Conservation (phyloP, 2,888 invertebrate species). For the Synergus japonicus region DNA sequence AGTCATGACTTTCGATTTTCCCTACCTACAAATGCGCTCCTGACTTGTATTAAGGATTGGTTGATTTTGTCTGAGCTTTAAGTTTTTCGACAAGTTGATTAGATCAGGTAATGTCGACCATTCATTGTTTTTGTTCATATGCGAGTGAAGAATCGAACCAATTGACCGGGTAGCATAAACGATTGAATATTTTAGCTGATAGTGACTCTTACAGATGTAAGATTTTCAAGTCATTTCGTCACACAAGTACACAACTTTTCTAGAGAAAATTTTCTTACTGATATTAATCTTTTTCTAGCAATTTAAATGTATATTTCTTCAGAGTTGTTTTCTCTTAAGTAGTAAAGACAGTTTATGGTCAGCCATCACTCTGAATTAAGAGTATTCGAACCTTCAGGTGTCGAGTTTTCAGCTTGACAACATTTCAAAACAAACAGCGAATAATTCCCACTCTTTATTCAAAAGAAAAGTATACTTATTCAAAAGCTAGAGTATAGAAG, state of each 20-base stretch:
- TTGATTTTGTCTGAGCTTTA: constrained; percentile 8
- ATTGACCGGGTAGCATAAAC: background rate
- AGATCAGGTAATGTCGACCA: background rate
- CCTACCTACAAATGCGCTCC: background rate
- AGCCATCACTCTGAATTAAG: background rate
- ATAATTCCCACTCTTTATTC: background rate
- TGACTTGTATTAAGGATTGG: background rate
- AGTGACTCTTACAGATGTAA: background rate
- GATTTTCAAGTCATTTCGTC: too few relatives aligned
- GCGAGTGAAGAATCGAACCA: background rate
- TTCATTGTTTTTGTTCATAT: background rate
- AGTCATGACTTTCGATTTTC: constrained; percentile 31
- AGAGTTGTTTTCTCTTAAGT: background rate
- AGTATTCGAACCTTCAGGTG: background rate
- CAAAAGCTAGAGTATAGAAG: background rate
- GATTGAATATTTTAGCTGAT: background rate
- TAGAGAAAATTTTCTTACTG: too few relatives aligned
- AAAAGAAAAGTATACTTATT: too few relatives aligned
- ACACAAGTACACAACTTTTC: too few relatives aligned
- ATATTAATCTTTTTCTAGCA: too few relatives aligned
- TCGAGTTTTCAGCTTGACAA: too few relatives aligned
- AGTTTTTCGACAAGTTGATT: constrained; percentile 4
- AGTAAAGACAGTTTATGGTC: background rate
- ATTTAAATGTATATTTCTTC: too few relatives aligned
- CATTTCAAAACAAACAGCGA: too few relatives aligned